Evolutionary conservation across 2,888 invertebrate genomes (phyloP), one percentile per base, ranked within the genome.

Genomic region (Diloba caeruleocephala): DNA sequence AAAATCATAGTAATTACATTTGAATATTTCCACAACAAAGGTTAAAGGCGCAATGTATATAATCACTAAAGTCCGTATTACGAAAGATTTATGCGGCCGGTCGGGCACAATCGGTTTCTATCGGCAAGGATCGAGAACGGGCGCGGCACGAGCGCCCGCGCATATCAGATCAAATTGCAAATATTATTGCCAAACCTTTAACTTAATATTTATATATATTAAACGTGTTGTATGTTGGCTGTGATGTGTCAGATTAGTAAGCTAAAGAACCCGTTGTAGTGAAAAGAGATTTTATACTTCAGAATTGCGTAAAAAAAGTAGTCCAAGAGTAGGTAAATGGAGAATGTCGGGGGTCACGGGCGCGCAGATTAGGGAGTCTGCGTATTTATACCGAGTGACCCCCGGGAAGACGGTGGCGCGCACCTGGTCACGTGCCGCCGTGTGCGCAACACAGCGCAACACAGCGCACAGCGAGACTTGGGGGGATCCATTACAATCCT

Each of bases 51-150:
- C 66, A 70, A 76, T 73, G 56, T 78, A 76, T n/a, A n/a, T n/a
- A 76, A 74, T 76, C 76, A 74, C 55, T 55, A 48, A 66, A 61
- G 74, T 60, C 65, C 68, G 53, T 65, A 72, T 77, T 79, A 69
- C 72, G 63, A 65, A 75, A 78, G 76, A 82, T 80, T 81, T 81
- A 79, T 74, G 36, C 60, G 58, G 63, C 55, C 60, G 52, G 49
- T 69, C 63, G 71, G 59, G 68, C 46, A 62, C 56, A 75, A 78
- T 78, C 76, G 62, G 65, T 55, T 59, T 48, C 53, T 52, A 71
- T 71, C 71, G 65, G 61, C 48, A 48, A 55, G 61, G 71, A 82
- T 79, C 76, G 74, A 66, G 76, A 76, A 72, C 78, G 76, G 83
- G 82, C 78, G 77, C 72, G 81, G 71, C 75, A 72, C 73, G 75